Percentiles rank a stretch among this genome's conserved stretches.
Evolutionary conservation across 2,797 vertebrate genomes (phyloP).

Genomic region (Syngnathus acus): DNA sequence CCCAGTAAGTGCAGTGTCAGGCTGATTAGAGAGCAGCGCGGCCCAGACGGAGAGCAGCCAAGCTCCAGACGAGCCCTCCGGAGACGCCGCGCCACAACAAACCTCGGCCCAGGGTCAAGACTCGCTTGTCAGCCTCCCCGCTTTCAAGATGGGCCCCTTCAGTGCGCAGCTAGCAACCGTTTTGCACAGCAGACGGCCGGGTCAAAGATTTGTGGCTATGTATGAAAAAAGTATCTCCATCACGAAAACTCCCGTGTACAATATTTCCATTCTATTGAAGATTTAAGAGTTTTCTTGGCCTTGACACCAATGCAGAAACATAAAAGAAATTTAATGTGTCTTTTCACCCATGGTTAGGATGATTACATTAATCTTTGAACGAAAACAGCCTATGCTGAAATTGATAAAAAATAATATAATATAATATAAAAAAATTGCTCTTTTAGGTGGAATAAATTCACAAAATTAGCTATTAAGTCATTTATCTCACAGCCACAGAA

Average conservation of each 20-base stretch:
- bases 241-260: background rate
- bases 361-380: background rate
- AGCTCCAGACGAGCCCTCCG: conserved; percentile 32
- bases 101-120: conserved; percentile 48
- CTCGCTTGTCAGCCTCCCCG: conserved; percentile 41
- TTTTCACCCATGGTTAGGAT: background rate
- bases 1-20: conserved; percentile 56
- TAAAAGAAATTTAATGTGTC: background rate
- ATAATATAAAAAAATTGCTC: no score
- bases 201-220: conserved; percentile 15
- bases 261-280: background rate
- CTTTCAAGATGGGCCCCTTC: conserved; percentile 38
- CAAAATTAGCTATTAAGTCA: background rate
- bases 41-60: conserved; percentile 51
- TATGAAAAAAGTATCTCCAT: conserved; percentile 18
- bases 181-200: conserved; percentile 18
- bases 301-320: background rate
- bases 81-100: conserved; percentile 47
- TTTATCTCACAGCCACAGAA: conserved; percentile 1
- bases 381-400: background rate
- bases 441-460: background rate
- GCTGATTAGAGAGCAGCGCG: conserved; percentile 61
- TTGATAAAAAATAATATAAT: background rate
- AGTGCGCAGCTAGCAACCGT: conserved; percentile 27
- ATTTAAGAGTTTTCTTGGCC: background rate